Evolutionary conservation across 2,888 invertebrate species (phyloP), one percentile per base, ranked within the genome.

Genomic region (Cyclophora punctaria): DNA sequence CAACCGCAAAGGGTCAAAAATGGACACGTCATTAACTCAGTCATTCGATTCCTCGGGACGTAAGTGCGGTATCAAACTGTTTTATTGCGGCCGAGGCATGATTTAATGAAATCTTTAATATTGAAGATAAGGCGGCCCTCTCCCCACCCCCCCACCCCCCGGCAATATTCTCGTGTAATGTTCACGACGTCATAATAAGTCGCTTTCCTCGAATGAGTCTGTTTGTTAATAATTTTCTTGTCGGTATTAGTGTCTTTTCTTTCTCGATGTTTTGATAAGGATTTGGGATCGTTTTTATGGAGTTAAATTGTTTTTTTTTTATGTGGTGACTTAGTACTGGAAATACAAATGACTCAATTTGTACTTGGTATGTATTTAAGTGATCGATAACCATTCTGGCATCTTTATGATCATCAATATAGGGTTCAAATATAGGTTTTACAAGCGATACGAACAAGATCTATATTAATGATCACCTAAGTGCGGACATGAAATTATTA

Each of bases 41-140:
- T 79, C 83, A 83, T 80, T 78, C 79, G 79, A 79, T 68, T 75
- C 74, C 69, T 63, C 57, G 66, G 70, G 68, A 67, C 75, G 75
- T 81, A 77, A 83, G 76, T 75, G 77, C 77, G 83, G 79, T 83
- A 83, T 86, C 86, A 87, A 84, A 85, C 86, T 84, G 86, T 87
- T 88, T 88, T 87, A 87, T 85, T 86, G 79, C 83, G 67, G 63
- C 66, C 63, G 59, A 57, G 67, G 74, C 75, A 83, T 85, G 87
- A 88, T 87, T 85, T 88, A 88, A 88, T 88, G 86, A 88, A 87
- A 86, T 86, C 82, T 83, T 83, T 87, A 82, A 84, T 84, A 84
- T 83, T 71, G 74, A 62, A 84, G 87, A 86, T 85, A 85, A 83
- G 80, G 68, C 71, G 65, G 69, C 79, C 78, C 37, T 5, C 69